A percentile compares a stretch with the other conserved stretches of the same genome.
These are phyloP conservation scores for Dipodomys spectabilis DNA, from an alignment of 2,113 vertebrate species.

Conservation along the genomic window DNA sequence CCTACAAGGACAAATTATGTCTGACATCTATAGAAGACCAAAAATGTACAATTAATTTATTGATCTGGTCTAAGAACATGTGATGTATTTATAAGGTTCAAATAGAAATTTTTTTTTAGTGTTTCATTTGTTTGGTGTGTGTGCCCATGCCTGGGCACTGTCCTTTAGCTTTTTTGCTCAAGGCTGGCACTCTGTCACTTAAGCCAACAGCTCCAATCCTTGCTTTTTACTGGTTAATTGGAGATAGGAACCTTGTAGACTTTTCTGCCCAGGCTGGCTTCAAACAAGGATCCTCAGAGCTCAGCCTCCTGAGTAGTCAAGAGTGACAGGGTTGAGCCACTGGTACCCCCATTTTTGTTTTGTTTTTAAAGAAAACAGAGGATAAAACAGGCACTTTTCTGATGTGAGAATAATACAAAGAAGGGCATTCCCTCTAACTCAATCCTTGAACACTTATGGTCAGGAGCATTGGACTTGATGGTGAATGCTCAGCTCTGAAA, in stretches of 20 bases:
- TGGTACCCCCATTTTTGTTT: no score
- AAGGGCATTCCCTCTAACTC: not conserved
- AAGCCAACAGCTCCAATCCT: no score
- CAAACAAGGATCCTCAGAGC: no score
- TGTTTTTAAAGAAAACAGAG: slow-evolving; percentile 14
- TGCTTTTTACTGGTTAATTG: no score
- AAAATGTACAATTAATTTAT: not conserved
- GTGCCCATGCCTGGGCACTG: no score
- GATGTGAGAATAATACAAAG: not conserved
- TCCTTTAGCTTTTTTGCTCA: no score
- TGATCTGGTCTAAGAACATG: not conserved
- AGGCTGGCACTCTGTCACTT: no score
- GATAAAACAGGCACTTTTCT: not conserved
- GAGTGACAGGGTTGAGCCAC: no score
- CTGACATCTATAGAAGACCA: not conserved
- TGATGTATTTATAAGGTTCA: slow-evolving; percentile 28
- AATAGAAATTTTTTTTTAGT: not conserved
- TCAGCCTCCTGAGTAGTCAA: no score
- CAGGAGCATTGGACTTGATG: not conserved
- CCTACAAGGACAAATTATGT: not conserved
- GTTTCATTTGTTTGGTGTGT: no score
- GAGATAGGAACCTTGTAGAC: no score
- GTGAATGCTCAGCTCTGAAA: not conserved
- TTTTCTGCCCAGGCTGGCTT: no score
- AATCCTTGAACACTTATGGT: not conserved